A percentile compares a stretch with the other conserved stretches of the same genome.
Evolutionary conservation across 2,113 vertebrate species (phyloP).

Genomic region (Sander lucioperca): DNA sequence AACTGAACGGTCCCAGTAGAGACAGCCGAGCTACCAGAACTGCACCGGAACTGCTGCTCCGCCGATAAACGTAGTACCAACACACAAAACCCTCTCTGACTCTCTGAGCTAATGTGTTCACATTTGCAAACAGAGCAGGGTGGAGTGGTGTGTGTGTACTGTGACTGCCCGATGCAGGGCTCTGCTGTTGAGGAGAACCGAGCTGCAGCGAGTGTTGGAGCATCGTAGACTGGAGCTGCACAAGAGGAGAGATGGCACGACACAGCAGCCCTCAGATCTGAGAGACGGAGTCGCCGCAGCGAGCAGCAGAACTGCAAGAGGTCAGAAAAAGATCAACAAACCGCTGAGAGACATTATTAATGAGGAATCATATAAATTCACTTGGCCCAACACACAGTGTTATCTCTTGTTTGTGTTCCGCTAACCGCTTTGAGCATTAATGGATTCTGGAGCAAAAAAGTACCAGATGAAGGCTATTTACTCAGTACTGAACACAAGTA

Average conservation of each 20-base stretch:
- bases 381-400: background rate
- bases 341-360: background rate
- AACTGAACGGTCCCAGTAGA: slow-evolving; percentile 78
- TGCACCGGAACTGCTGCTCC: slow-evolving; percentile 87
- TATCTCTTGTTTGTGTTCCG: background rate
- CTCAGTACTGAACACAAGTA: background rate
- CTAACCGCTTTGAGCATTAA: too few relatives aligned
- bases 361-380: background rate
- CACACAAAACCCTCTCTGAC: background rate
- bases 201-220: slow-evolving; percentile 84
- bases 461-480: too few relatives aligned
- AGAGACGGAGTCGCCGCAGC: slow-evolving; percentile 85
- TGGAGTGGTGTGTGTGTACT: background rate
- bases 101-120: background rate
- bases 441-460: too few relatives aligned
- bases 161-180: slow-evolving; percentile 71
- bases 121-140: background rate
- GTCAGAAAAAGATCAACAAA: slow-evolving; percentile 50
- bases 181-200: slow-evolving; percentile 81
- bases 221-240: slow-evolving; percentile 80
- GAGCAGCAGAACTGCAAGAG: slow-evolving; percentile 85
- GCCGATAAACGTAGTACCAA: slow-evolving; percentile 84
- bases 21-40: slow-evolving; percentile 75
- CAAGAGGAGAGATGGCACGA: slow-evolving; percentile 82
- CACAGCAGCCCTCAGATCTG: slow-evolving; percentile 79